Conservation (phyloP, 2,797 vertebrate genomes). For the Poeciliopsis gracilis region DNA sequence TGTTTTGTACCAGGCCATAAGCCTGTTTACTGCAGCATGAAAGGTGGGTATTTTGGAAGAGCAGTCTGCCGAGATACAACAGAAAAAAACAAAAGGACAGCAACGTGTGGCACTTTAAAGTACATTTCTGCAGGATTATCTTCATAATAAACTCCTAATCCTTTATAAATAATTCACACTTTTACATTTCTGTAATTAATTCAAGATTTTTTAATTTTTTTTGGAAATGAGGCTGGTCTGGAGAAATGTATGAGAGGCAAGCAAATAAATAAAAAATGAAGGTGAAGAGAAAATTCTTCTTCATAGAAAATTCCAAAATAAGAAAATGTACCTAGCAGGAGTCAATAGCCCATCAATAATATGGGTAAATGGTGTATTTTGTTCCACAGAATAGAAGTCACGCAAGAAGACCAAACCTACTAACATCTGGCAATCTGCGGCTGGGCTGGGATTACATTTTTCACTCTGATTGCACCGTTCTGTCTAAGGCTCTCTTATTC, state of each 20-base stretch:
- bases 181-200: background rate
- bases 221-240: background rate
- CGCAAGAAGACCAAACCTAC: background rate
- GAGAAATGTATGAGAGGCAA: background rate
- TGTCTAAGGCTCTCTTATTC: background rate
- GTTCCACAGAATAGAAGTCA: background rate
- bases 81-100: background rate
- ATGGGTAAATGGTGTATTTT: background rate
- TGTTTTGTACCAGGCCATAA: background rate
- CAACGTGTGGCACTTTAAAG: background rate
- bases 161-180: background rate
- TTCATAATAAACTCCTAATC: background rate
- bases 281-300: background rate
- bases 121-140: background rate
- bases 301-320: background rate
- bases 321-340: background rate
- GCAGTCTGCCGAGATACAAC: background rate
- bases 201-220: background rate
- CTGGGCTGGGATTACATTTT: background rate
- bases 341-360: background rate
- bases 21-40: background rate
- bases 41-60: slow-evolving; percentile 4
- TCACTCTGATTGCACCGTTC: background rate
- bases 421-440: background rate
- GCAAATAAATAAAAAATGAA: background rate